A percentile compares a stretch with the other conserved stretches of the same genome.
phyloP scores from a whole-genome alignment of 1,140 invertebrate species.

The Choristoneura fumiferana region DNA sequence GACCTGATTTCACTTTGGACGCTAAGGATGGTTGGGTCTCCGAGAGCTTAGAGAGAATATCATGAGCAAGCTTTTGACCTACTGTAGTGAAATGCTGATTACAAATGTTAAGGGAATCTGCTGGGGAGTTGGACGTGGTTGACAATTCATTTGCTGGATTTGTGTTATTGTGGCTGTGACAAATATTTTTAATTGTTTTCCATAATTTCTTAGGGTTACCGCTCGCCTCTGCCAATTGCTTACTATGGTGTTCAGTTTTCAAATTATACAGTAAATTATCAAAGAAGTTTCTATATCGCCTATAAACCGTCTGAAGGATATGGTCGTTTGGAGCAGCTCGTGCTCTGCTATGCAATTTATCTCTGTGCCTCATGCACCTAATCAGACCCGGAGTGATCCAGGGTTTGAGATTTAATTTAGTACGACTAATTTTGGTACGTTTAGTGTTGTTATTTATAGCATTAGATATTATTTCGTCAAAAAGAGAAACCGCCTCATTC shows the following conservation, averaged over 20 bases:
- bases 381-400: conserved; percentile 9
- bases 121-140: background rate
- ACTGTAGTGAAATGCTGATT: background rate
- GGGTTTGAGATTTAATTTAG: background rate
- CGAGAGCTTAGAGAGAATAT: too few relatives aligned
- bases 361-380: too few relatives aligned
- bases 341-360: too few relatives aligned
- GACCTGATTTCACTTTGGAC: too few relatives aligned
- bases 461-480: background rate
- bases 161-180: background rate
- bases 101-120: background rate
- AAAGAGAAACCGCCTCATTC: background rate
- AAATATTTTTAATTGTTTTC: conserved; percentile 8
- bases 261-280: too few relatives aligned
- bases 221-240: background rate
- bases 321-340: too few relatives aligned
- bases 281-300: too few relatives aligned
- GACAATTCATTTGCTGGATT: background rate
- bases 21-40: too few relatives aligned
- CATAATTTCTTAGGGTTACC: conserved; percentile 9
- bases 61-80: background rate
- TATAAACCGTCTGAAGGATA: too few relatives aligned
- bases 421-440: too few relatives aligned
- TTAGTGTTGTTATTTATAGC: too few relatives aligned
- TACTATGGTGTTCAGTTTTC: too few relatives aligned